Base-by-base conservation (phyloP, 2,113 vertebrate species). In the Anhinga rufa region DNA sequence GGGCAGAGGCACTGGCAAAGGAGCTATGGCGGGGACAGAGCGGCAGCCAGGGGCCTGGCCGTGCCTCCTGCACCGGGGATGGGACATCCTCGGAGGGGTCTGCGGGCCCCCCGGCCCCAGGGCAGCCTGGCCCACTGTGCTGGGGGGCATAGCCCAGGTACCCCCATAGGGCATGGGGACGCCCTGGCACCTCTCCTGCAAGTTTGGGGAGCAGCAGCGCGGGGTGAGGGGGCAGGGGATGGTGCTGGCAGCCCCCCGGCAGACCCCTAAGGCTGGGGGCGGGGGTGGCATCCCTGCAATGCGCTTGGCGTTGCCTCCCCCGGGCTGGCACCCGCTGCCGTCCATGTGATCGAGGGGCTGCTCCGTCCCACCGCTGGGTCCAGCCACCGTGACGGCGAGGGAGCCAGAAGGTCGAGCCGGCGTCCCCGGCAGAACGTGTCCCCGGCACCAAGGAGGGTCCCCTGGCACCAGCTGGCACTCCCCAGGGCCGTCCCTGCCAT, bases 261-360 rank as follows among this genome's bases (percentile, higher is more conserved):
- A 71, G 66, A 1, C 88, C 75, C 79, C 91, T 42, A 15, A 61
- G 65, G 77, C 86, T 8, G 80, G 95, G 93, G 95, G 76, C 15
- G 54, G 93, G 2, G 2, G 71, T 80, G 95, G 64, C 95, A 97
- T 93, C 69, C 64, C 74, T 40, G 87, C 84, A 87, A 92, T 66
- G 74, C 22, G 4, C 70, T 93, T 96, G 95, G 95, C 95, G 69
- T 60, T 28, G 44, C 66, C 88, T 61, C n/a, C n/a, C 65, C 82
- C 7, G n/a, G 65, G 90, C 95, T 95, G 96, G 96, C 92, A 40
- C 92, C 76, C 3, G 31, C 92, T 36, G 65, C 8, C 2, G 14
- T 82, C 71, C 96, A 96, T 96, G 95, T 97, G 95, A 96, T 86
- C 79, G 29, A 25, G 78, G 82, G 78, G 75, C 78, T 22, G 86